Conservation (phyloP, 2,113 vertebrate genomes). For the Aramus guarauna region DNA sequence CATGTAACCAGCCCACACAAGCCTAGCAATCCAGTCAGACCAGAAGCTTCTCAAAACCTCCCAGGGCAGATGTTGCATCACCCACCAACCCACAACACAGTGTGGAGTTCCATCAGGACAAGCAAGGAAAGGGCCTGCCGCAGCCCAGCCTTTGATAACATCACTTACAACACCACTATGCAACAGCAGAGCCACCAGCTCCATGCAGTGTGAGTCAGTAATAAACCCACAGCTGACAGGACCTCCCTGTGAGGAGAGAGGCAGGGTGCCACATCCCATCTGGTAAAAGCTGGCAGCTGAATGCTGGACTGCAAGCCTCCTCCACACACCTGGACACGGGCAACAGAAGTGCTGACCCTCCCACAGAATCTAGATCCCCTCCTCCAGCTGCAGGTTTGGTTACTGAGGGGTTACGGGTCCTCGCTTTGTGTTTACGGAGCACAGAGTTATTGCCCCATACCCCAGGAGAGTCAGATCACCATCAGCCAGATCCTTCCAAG, state of each 20-base stretch:
- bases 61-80: constrained; percentile 1
- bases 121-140: background rate
- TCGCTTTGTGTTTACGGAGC: background rate
- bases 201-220: background rate
- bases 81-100: background rate
- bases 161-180: background rate
- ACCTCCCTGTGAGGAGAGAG: background rate
- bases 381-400: background rate
- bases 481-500: background rate
- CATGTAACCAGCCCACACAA: background rate
- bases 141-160: background rate
- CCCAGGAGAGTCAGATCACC: background rate
- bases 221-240: background rate
- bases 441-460: too few relatives aligned
- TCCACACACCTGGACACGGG: background rate
- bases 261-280: background rate
- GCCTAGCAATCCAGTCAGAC: background rate
- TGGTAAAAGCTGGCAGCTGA: background rate
- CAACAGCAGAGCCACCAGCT: background rate
- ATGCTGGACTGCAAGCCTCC: background rate
- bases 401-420: background rate
- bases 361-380: background rate
- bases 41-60: background rate
- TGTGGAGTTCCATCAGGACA: background rate
- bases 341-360: background rate